A percentile compares a stretch with the other conserved stretches of the same genome.
Evolutionary conservation across 2,797 vertebrate genomes (phyloP).

Genomic region (Pantherophis vulpinus): DNA sequence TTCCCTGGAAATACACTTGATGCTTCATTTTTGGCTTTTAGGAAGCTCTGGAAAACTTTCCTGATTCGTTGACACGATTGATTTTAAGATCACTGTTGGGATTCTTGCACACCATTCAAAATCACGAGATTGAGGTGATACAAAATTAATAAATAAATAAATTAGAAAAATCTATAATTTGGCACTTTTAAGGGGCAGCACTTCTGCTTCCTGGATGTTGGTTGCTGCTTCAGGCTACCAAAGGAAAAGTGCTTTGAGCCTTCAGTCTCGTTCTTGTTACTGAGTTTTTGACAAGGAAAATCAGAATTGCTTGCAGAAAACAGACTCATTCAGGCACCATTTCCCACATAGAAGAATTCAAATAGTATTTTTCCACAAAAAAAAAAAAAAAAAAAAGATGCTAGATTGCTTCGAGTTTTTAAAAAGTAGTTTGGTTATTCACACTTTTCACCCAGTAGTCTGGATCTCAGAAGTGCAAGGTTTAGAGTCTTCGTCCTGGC

Average conservation of each 20-base stretch:
- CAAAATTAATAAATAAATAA: not conserved
- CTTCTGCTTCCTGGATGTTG: not conserved
- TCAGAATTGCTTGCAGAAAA: not conserved
- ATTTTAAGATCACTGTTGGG: not conserved
- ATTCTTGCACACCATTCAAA: not conserved
- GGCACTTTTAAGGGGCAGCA: not conserved
- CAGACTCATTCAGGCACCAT: not conserved
- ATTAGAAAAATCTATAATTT: not conserved
- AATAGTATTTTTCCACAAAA: not conserved
- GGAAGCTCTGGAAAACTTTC: not conserved
- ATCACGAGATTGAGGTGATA: not conserved
- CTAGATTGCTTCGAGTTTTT: not conserved
- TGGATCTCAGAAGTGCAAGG: accelerated
- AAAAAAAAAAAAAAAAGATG: not conserved
- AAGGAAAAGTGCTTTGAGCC: not conserved
- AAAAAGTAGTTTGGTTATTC: not conserved
- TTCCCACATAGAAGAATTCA: not conserved
- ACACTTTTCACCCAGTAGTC: not conserved
- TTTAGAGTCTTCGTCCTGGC: accelerated
- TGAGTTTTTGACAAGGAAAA: not conserved
- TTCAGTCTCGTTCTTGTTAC: not conserved
- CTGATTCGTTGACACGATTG: not conserved
- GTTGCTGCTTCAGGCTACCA: not conserved
- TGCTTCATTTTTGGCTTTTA: not conserved
- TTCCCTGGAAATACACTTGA: not conserved